Conservation (phyloP, 2,888 invertebrate species). For the Lasioglossum malachurum region DNA sequence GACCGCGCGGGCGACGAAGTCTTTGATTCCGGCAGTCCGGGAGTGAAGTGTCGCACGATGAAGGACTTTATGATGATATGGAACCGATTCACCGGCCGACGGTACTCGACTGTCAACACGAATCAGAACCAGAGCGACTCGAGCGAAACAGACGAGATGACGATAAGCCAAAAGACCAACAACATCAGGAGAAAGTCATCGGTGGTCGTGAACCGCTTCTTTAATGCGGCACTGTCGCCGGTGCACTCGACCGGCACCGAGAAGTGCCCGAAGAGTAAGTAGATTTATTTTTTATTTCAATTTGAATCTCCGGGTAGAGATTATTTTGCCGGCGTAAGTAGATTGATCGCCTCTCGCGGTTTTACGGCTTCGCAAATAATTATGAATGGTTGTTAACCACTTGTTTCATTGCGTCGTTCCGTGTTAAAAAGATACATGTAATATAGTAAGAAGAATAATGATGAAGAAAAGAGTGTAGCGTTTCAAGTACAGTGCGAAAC, state of each 20-base stretch:
- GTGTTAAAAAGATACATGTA: neutral
- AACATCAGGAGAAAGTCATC: slow-evolving; percentile 84
- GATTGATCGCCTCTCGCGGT: neutral
- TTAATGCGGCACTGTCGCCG: slow-evolving; percentile 85
- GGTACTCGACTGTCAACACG: slow-evolving; percentile 87
- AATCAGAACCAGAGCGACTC: slow-evolving; percentile 66
- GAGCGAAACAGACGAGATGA: slow-evolving; percentile 58
- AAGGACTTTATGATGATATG: slow-evolving; percentile 88
- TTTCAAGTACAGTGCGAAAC: no score
- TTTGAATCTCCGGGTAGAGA: no score
- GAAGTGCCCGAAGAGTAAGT: slow-evolving; percentile 86
- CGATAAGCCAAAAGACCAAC: slow-evolving; percentile 69
- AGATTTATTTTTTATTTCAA: neutral
- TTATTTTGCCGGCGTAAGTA: slow-evolving; percentile 83
- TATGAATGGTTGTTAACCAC: neutral
- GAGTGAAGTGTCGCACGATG: slow-evolving; percentile 83
- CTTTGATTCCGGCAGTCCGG: neutral
- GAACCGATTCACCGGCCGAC: slow-evolving; percentile 86
- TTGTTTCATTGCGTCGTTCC: neutral
- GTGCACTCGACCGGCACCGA: slow-evolving; percentile 82
- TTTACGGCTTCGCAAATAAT: neutral
- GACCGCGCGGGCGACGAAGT: no score
- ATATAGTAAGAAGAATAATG: no score
- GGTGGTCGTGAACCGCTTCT: slow-evolving; percentile 84
- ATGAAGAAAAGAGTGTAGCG: no score